Evolutionary conservation across 2,113 vertebrate genomes (phyloP).

Genomic region (Triplophysa rosa): DNA sequence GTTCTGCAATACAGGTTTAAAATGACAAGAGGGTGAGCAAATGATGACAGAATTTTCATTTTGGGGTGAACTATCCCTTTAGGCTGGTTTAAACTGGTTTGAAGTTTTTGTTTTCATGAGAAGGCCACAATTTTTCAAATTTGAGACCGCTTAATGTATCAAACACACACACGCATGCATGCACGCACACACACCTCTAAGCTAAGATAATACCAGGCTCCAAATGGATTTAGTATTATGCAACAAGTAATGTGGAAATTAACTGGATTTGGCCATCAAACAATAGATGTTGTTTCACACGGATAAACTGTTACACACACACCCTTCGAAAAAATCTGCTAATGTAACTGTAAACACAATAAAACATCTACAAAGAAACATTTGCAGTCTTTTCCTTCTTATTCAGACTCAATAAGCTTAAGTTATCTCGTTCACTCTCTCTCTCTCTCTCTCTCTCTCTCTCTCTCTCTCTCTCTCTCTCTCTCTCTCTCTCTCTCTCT

Average conservation of each 20-base stretch:
- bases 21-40: too few relatives aligned
- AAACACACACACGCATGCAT: neutral
- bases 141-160: neutral
- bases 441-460: neutral
- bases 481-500: neutral
- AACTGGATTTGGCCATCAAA: constrained; percentile 11
- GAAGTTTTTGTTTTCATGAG: too few relatives aligned
- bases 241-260: neutral
- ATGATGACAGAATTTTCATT: too few relatives aligned
- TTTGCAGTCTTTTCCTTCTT: neutral
- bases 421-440: neutral
- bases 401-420: neutral
- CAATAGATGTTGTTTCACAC: neutral
- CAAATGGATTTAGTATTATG: constrained; percentile 5
- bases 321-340: neutral
- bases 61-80: too few relatives aligned
- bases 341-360: neutral
- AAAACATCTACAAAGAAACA: neutral
- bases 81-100: too few relatives aligned
- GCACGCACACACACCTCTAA: neutral
- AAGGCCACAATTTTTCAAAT: too few relatives aligned
- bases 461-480: neutral
- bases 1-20: too few relatives aligned
- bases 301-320: neutral
- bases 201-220: neutral